phyloP scores from a whole-genome alignment of 1,140 invertebrate species.

The Drosophila bipectinata region DNA sequence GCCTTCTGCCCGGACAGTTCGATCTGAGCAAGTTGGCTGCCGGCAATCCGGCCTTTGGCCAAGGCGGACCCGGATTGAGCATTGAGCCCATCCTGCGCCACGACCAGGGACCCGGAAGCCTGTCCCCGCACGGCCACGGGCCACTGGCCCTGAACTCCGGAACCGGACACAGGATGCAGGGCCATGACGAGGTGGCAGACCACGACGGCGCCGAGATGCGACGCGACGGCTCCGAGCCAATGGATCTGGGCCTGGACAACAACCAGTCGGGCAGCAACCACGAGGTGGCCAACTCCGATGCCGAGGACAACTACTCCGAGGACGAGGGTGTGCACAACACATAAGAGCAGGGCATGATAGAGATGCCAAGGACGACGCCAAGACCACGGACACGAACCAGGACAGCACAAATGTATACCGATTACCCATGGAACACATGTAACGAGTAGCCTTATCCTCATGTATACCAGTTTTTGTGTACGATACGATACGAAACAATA shows the following conservation, averaged over 20 bases:
- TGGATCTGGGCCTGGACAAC: constrained; percentile 75
- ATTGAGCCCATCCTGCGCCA: constrained; percentile 75
- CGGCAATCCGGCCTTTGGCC: constrained; percentile 43
- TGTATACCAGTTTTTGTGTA: constrained; percentile 81
- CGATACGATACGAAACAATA: constrained; percentile 56
- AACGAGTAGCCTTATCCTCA: constrained; percentile 82
- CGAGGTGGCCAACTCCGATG: constrained; percentile 69
- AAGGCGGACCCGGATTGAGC: constrained; percentile 52
- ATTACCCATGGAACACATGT: constrained; percentile 77
- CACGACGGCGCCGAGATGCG: constrained; percentile 60
- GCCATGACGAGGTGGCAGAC: constrained; percentile 40
- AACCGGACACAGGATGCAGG: constrained; percentile 36
- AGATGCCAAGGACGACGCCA: neutral
- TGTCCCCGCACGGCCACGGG: constrained; percentile 53
- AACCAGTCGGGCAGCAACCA: constrained; percentile 79
- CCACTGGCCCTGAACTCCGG: constrained; percentile 55
- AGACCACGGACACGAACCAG: constrained; percentile 19
- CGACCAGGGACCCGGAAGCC: constrained; percentile 50
- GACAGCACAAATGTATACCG: constrained; percentile 69
- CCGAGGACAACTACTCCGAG: constrained; percentile 81
- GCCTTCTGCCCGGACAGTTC: constrained; percentile 74
- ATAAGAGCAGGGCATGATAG: constrained; percentile 41
- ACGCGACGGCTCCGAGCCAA: constrained; percentile 73
- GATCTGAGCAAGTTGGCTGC: constrained; percentile 76
- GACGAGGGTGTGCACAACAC: constrained; percentile 83